These are phyloP conservation scores for Huso huso DNA, from an alignment of 2,797 vertebrate species.

Conservation along the genomic window DNA sequence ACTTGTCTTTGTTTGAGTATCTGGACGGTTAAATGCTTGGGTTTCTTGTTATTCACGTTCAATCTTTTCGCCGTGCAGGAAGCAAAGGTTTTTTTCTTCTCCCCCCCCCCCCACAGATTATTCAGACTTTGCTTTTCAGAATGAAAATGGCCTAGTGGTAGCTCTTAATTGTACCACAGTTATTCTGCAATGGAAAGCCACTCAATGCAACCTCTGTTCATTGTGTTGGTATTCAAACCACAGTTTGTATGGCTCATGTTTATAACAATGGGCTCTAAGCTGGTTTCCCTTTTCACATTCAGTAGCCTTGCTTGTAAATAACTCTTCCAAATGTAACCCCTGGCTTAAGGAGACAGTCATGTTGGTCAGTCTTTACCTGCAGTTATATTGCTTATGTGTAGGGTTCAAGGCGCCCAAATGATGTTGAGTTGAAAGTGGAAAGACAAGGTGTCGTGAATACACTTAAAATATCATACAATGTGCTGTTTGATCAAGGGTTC, in stretches of 20 bases:
- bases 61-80: background rate
- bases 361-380: background rate
- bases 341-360: background rate
- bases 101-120: background rate
- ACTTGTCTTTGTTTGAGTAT: background rate
- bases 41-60: constrained; percentile 1
- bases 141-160: constrained; percentile 3
- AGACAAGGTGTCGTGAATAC: too few relatives aligned
- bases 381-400: too few relatives aligned
- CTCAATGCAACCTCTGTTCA: background rate
- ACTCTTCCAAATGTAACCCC: background rate
- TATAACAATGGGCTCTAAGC: constrained; percentile 4
- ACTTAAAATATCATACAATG: too few relatives aligned
- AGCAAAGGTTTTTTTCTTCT: too few relatives aligned
- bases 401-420: too few relatives aligned
- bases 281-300: background rate
- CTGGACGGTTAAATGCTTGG: background rate
- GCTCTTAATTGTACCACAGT: background rate
- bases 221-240: constrained; percentile 1
- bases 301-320: background rate
- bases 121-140: constrained; percentile 3
- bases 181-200: constrained; percentile 1
- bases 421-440: too few relatives aligned
- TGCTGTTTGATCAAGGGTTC: background rate
- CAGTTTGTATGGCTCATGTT: background rate